Conservation (phyloP, 2,797 vertebrate species). For the Alcedo atthis region DNA sequence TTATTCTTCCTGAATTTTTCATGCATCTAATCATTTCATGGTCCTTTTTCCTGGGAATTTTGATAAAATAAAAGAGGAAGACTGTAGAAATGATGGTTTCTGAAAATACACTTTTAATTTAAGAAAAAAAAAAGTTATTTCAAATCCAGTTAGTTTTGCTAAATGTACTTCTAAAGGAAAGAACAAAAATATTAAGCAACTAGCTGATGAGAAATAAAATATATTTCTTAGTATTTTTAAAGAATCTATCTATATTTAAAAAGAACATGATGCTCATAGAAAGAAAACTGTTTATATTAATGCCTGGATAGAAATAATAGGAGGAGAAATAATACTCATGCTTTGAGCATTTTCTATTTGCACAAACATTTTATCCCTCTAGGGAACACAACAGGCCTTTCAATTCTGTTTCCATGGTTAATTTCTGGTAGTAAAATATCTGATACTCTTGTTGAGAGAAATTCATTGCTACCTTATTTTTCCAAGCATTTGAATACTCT, state of each 20-base stretch:
- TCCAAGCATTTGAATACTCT: conserved; percentile 36
- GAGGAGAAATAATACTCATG: neutral
- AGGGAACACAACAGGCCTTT: neutral
- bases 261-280: neutral
- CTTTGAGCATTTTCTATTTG: neutral
- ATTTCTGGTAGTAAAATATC: conserved; percentile 28
- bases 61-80: neutral
- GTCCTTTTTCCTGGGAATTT: neutral
- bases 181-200: neutral
- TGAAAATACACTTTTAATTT: neutral
- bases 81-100: neutral
- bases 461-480: conserved; percentile 33
- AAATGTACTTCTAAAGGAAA: neutral
- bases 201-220: neutral
- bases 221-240: neutral
- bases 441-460: conserved; percentile 6
- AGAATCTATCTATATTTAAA: neutral
- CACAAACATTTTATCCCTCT: neutral
- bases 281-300: neutral
- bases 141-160: neutral
- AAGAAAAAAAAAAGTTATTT: neutral
- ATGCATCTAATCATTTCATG: neutral
- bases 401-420: conserved; percentile 21
- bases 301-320: neutral
- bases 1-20: conserved; percentile 21